phyloP scores from a whole-genome alignment of 2,113 vertebrate genomes.

The Megaleporinus macrocephalus region DNA sequence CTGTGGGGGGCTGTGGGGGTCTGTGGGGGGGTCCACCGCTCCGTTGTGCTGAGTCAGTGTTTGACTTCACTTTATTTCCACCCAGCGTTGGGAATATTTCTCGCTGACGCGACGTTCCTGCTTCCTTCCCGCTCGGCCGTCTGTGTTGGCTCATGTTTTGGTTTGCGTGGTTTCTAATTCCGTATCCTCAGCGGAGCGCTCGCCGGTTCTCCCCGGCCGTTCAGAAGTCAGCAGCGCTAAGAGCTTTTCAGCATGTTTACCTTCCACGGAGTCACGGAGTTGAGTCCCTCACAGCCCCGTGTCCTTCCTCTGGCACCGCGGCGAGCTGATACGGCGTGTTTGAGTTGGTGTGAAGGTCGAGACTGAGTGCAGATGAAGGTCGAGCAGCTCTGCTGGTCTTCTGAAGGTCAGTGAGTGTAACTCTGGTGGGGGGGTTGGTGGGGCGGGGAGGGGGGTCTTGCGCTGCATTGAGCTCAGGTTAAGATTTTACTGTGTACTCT shows the following conservation, averaged over 20 bases:
- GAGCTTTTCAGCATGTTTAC: constrained; percentile 7
- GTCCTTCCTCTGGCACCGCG: constrained; percentile 9
- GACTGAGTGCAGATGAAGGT: constrained; percentile 35
- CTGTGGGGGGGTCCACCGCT: constrained; percentile 5
- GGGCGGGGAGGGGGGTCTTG: background rate
- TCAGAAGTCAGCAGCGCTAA: background rate
- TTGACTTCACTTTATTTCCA: constrained; percentile 48
- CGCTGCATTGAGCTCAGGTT: background rate
- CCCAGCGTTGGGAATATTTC: constrained; percentile 30
- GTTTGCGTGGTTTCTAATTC: constrained; percentile 11
- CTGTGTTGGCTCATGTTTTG: constrained; percentile 31
- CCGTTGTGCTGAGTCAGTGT: constrained; percentile 45
- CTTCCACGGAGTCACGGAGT: background rate
- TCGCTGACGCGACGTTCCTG: constrained; percentile 36
- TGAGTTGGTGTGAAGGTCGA: constrained; percentile 38
- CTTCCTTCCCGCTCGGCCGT: constrained; percentile 21
- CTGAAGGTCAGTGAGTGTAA: constrained; percentile 40
- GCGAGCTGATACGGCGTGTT: constrained; percentile 8
- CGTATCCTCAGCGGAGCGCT: constrained; percentile 1
- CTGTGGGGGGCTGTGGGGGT: background rate
- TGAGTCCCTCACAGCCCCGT: too few relatives aligned
- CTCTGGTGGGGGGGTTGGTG: constrained; percentile 18
- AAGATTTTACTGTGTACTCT: too few relatives aligned
- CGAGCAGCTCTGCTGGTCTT: constrained; percentile 20
- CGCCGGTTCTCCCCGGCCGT: background rate